A percentile compares a stretch with the other conserved stretches of the same genome.
phyloP scores from a whole-genome alignment of 2,797 vertebrate species.

The Hippoglossus hippoglossus region DNA sequence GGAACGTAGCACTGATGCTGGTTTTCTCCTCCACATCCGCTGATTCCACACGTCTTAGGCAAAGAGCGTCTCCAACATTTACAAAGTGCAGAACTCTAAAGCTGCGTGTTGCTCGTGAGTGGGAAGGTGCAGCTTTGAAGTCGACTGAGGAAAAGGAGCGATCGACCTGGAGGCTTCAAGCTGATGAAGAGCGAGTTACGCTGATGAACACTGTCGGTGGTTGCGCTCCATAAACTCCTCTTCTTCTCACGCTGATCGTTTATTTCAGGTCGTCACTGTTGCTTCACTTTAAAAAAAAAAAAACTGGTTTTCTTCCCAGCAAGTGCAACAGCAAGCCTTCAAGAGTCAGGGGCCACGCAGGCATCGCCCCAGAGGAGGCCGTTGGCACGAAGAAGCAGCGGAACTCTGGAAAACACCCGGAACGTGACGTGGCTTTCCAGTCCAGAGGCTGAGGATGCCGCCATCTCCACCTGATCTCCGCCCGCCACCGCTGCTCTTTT shows the following conservation, averaged over 20 bases:
- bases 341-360: conserved; percentile 58
- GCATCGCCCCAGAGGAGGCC: conserved; percentile 59
- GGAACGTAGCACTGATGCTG: conserved; percentile 33
- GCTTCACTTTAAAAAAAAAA: conserved; percentile 18
- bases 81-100: conserved; percentile 62
- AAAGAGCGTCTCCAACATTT: conserved; percentile 38
- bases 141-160: conserved; percentile 12
- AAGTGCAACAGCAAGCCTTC: conserved; percentile 60
- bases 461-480: conserved; percentile 12
- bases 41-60: conserved; percentile 30
- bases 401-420: conserved; percentile 38
- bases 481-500: conserved; percentile 11
- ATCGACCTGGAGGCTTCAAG: conserved; percentile 21
- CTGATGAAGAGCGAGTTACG: conserved; percentile 41
- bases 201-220: conserved; percentile 33
- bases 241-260: conserved; percentile 17
- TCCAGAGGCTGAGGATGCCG: conserved; percentile 39
- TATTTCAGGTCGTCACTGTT: conserved; percentile 16
- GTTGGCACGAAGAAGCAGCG: conserved; percentile 58
- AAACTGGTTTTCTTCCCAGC: background rate
- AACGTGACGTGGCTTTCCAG: conserved; percentile 56
- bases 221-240: background rate
- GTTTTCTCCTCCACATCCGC: conserved; percentile 40
- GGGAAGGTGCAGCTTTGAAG: conserved; percentile 16
- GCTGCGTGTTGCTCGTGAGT: conserved; percentile 16